Base-by-base conservation (phyloP, 2,888 invertebrate species). In the Thymelicus sylvestris region DNA sequence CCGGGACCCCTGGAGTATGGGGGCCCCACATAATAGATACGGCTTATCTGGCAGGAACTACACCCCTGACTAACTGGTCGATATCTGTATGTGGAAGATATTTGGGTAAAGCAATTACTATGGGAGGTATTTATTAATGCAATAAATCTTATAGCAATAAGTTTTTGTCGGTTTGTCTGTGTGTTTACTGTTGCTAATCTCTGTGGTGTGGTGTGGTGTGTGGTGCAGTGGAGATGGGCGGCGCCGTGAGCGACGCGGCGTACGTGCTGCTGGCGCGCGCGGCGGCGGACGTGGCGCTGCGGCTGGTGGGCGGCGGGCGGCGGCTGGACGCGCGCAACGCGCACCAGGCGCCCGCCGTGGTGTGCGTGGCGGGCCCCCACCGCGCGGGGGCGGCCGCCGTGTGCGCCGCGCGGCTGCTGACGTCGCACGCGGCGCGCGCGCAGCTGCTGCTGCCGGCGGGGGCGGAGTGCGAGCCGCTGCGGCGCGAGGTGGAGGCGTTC, bases 321-420 rank as follows among this genome's bases (percentile, higher is more conserved):
- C 94, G 98, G 67, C 93, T 98, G 71, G 97, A 97, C 84, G 96
- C 98, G 61, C 96, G 96, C 80, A 98, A 98, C 89, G 96, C 96
- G 74, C 98, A 98, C 91, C 98, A 98, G 91, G 95, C 48, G 13
- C 87, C 78, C 55, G 75, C 75, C 72, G 79, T 74, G 59, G 74
- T 89, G 87, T 72, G 95, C 95, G 73, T 96, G 96, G 64, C 95
- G 96, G 77, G 82, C 74, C 97, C 98, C 86, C 94, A 98, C 76
- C 96, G 97, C 67, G 96, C 97, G 81, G 98, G 98, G 87, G 97
- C 96, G 84, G 94, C 95, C 80, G 6, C 3, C 60, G 60, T 44
- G 31, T 13, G 10, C 41, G 41, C 41, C 41, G 10, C 41, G 19
- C 38, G 55, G 47, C 57, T 66, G 57, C 44, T 66, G 1, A 38